phyloP scores from a whole-genome alignment of 1,140 invertebrate genomes.

The Caenorhabditis remanei region DNA sequence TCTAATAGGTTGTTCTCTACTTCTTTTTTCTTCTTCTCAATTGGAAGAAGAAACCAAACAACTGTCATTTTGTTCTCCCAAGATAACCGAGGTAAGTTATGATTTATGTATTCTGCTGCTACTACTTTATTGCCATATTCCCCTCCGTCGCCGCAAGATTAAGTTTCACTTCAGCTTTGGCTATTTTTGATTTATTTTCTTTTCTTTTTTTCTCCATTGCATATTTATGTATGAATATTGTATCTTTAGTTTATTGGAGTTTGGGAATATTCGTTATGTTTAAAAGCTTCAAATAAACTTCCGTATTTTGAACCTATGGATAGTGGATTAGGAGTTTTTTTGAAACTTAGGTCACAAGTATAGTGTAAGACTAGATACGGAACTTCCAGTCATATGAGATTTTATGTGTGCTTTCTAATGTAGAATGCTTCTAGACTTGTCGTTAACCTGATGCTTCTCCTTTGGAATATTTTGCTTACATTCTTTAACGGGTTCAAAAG shows the following conservation, averaged over 20 bases:
- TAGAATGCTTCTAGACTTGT: no score
- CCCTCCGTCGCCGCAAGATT: conserved; percentile 6
- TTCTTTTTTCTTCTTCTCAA: neutral
- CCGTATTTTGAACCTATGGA: no score
- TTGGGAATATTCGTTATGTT: no score
- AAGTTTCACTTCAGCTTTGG: conserved; percentile 13
- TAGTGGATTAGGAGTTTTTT: no score
- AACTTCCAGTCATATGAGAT: no score
- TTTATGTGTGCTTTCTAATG: no score
- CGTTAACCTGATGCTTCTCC: no score
- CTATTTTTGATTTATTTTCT: conserved; percentile 35
- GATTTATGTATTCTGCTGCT: conserved; percentile 30
- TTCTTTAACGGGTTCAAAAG: no score
- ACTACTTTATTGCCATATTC: conserved; percentile 27
- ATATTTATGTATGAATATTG: neutral
- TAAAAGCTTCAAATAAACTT: no score
- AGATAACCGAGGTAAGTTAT: neutral
- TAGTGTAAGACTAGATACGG: no score
- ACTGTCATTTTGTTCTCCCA: neutral
- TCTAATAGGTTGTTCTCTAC: neutral
- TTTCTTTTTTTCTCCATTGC: neutral
- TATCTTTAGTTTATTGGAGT: neutral
- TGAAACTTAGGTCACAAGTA: no score
- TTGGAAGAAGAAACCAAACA: neutral
- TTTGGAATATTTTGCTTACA: no score